Conservation (phyloP, 2,797 vertebrate genomes). For the Lophius americanus region DNA sequence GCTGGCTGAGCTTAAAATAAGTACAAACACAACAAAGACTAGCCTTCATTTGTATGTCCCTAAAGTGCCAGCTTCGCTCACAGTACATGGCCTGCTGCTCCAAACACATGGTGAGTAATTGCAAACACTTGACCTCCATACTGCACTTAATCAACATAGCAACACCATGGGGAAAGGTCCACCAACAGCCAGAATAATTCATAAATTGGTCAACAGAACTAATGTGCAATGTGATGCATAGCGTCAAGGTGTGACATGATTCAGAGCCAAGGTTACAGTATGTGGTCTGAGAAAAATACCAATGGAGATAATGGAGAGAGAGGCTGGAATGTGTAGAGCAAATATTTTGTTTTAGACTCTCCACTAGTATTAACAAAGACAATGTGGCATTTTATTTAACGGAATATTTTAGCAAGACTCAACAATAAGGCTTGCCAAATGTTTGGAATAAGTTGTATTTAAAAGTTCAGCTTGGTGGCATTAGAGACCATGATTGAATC, state of each 20-base stretch:
- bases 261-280: constrained; percentile 73
- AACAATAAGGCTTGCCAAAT: too few species aligned
- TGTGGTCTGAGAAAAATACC: constrained; percentile 52
- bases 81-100: constrained; percentile 72
- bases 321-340: constrained; percentile 6
- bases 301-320: constrained; percentile 23
- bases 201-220: constrained; percentile 77
- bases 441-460: too few species aligned
- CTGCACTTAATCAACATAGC: constrained; percentile 77
- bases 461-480: too few species aligned
- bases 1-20: constrained; percentile 73
- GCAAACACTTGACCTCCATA: constrained; percentile 77
- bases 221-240: constrained; percentile 64
- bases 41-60: constrained; percentile 80
- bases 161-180: constrained; percentile 74
- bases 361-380: neutral
- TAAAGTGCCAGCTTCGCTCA: constrained; percentile 75
- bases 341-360: constrained; percentile 2
- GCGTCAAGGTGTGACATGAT: constrained; percentile 68
- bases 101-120: constrained; percentile 79
- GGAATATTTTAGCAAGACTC: too few species aligned
- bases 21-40: constrained; percentile 63
- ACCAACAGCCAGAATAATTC: constrained; percentile 76
- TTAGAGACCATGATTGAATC: too few species aligned
- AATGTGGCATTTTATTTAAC: neutral